Percentiles rank a stretch among this genome's conserved stretches.
These are phyloP conservation scores for Chironex yamaguchii DNA, from an alignment of 30 jellyfish, hydroid and myxozoan genomes.

Conservation along the genomic window DNA sequence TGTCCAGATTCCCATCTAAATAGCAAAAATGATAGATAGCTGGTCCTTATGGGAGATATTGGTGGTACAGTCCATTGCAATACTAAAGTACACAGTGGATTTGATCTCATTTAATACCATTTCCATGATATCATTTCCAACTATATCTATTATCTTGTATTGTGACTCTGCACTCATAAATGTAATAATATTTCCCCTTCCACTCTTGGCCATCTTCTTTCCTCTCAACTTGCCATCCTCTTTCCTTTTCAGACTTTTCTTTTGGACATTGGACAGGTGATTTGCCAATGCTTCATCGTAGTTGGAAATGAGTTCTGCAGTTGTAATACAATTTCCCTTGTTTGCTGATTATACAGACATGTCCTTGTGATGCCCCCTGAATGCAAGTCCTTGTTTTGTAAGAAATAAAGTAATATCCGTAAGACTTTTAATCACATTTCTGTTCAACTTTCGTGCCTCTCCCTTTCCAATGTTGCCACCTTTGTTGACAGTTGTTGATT, in stretches of 20 bases:
- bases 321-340: slow-evolving; percentile 21
- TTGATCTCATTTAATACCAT: background rate
- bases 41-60: background rate
- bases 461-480: slow-evolving; percentile 6
- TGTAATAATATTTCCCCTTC: background rate
- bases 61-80: slow-evolving; percentile 27
- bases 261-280: background rate
- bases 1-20: background rate
- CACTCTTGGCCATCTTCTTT: background rate
- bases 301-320: slow-evolving; percentile 1
- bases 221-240: background rate
- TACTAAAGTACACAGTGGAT: background rate
- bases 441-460: slow-evolving; percentile 26
- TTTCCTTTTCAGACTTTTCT: background rate
- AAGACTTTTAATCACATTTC: background rate
- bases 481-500: background rate
- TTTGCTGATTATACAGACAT: background rate
- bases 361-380: slow-evolving; percentile 18
- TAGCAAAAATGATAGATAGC: slow-evolving; percentile 2
- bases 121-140: background rate
- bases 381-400: slow-evolving; percentile 18
- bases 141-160: background rate
- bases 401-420: background rate
- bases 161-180: background rate
- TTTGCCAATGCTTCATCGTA: slow-evolving; percentile 8